Percentiles rank a stretch among this genome's conserved stretches.
These are phyloP conservation scores for Melitaea athalia DNA, from an alignment of 2,888 invertebrate species.

Conservation along the genomic window DNA sequence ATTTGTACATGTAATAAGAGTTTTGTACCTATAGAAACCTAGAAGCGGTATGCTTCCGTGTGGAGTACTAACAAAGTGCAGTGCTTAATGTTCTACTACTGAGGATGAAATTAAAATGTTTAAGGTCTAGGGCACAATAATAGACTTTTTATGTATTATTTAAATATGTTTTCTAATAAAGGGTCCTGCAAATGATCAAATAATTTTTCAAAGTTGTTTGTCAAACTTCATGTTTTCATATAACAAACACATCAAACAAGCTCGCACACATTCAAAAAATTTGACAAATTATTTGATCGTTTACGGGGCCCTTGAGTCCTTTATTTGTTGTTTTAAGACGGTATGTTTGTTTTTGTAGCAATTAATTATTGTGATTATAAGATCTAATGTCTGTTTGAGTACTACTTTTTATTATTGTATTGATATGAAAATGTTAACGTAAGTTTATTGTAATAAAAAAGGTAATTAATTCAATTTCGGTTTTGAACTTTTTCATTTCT, in stretches of 20 bases:
- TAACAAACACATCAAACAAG: too few species aligned
- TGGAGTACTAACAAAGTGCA: too few species aligned
- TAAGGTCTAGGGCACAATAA: conserved; percentile 26
- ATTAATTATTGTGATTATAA: conserved; percentile 21
- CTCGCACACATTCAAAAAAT: too few species aligned
- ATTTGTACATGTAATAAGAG: too few species aligned
- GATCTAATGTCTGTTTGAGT: conserved; percentile 16
- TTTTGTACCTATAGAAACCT: too few species aligned
- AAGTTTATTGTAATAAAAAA: background rate
- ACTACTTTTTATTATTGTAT: conserved; percentile 9
- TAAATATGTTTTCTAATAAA: too few species aligned
- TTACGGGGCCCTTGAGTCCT: too few species aligned
- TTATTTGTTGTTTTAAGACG: background rate
- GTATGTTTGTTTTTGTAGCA: conserved; percentile 1
- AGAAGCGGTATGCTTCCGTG: too few species aligned
- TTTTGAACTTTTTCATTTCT: background rate
- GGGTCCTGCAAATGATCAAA: too few species aligned
- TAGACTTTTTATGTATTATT: background rate
- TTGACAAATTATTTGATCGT: too few species aligned
- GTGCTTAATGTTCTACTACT: background rate
- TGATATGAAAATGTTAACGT: background rate
- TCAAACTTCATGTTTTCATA: too few species aligned
- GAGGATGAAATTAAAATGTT: conserved; percentile 1
- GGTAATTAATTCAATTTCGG: background rate
- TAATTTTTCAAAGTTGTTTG: too few species aligned